Evolutionary conservation across 2,113 vertebrate species (phyloP).

Genomic region (Motacilla tschutschensis): DNA sequence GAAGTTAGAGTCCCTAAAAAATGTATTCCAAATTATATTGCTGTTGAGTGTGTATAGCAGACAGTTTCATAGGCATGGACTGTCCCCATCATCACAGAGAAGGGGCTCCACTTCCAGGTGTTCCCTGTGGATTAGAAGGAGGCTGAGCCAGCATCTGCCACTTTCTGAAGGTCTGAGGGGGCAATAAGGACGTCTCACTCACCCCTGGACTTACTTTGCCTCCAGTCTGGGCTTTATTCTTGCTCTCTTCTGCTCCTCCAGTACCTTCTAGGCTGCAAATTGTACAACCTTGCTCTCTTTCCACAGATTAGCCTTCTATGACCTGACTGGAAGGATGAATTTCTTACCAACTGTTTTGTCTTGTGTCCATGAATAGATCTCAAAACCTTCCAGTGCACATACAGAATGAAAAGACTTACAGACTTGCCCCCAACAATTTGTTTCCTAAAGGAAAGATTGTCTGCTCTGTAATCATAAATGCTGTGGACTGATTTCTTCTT

Average conservation of each 20-base stretch:
- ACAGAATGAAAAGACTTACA: background rate
- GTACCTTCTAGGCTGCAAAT: background rate
- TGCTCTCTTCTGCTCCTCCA: background rate
- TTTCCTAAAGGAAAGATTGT: background rate
- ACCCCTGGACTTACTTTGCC: background rate
- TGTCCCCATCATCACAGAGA: background rate
- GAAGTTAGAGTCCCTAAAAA: background rate
- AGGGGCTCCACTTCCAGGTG: background rate
- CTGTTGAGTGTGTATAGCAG: background rate
- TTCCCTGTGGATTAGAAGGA: background rate
- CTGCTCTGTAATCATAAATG: background rate
- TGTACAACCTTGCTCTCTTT: background rate
- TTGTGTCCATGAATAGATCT: background rate
- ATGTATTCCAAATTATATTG: background rate
- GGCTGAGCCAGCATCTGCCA: background rate
- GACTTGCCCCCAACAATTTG: accelerated
- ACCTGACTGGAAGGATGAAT: background rate
- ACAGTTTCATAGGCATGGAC: background rate
- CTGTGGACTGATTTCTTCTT: background rate
- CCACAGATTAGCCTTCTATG: background rate
- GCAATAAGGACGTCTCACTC: background rate
- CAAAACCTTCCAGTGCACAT: background rate
- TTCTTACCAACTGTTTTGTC: background rate
- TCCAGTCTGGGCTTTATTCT: background rate
- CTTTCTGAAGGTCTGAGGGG: background rate